Percentiles rank a stretch among this genome's conserved stretches.
Conservation (phyloP, 2,797 vertebrate species). For the Pempheris klunzingeri region DNA sequence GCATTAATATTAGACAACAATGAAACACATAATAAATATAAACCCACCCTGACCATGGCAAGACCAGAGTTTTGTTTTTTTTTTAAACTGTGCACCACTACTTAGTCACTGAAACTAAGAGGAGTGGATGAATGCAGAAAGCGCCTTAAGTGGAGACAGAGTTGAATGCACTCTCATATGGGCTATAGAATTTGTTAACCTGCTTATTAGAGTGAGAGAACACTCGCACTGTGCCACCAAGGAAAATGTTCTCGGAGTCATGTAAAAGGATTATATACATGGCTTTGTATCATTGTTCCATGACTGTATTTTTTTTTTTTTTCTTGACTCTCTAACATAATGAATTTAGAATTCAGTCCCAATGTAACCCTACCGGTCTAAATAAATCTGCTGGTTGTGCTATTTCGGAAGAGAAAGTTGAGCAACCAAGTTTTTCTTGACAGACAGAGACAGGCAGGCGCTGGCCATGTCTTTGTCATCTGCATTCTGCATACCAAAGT, state of each 20-base stretch:
- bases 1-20: constrained; percentile 25
- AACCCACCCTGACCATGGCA: constrained; percentile 12
- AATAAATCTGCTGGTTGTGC: constrained; percentile 1
- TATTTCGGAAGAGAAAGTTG: constrained; percentile 36
- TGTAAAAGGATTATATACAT: constrained; percentile 32
- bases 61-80: constrained; percentile 17
- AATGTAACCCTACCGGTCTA: not conserved
- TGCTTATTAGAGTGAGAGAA: constrained; percentile 35
- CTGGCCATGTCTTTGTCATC: constrained; percentile 72
- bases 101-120: constrained; percentile 10
- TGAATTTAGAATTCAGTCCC: not conserved
- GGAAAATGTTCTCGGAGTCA: constrained; percentile 23
- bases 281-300: constrained; percentile 3
- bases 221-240: not conserved
- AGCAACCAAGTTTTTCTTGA: constrained; percentile 61
- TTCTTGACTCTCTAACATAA: not conserved
- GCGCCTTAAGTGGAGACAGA: constrained; percentile 3
- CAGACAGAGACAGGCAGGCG: constrained; percentile 65
- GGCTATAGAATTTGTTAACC: constrained; percentile 24
- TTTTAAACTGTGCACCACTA: constrained; percentile 7
- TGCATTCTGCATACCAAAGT: constrained; percentile 75
- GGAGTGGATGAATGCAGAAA: constrained; percentile 31
- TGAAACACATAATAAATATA: constrained; percentile 44
- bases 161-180: constrained; percentile 24
- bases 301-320: not conserved